Evolutionary conservation across 2,113 vertebrate species (phyloP).

Genomic region (Nannobrachium achirus): DNA sequence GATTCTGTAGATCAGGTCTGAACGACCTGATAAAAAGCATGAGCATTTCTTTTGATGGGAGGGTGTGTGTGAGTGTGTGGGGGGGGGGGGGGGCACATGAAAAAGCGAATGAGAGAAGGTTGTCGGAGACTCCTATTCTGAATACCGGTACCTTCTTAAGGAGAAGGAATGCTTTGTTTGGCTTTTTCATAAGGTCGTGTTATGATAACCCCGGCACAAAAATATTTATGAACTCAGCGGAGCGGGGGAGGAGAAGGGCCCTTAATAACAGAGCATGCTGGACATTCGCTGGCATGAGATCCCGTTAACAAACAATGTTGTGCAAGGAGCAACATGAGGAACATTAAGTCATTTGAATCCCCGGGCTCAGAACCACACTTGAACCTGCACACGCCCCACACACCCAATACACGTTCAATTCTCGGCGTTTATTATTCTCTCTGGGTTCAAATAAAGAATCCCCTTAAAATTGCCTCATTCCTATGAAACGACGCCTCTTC

Average conservation of each 20-base stretch:
- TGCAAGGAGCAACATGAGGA: conserved; percentile 49
- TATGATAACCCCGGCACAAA: conserved; percentile 73
- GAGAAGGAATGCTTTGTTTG: conserved; percentile 70
- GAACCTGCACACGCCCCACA: conserved; percentile 22
- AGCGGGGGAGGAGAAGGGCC: conserved; percentile 41
- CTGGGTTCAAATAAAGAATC: conserved; percentile 12
- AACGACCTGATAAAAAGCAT: neutral
- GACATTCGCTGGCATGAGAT: conserved; percentile 47
- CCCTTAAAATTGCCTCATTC: conserved; percentile 24
- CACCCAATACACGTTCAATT: neutral
- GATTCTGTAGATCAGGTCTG: too few relatives aligned
- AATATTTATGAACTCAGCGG: conserved; percentile 70
- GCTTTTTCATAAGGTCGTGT: conserved; percentile 64
- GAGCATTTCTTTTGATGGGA: neutral
- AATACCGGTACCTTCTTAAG: conserved; percentile 38
- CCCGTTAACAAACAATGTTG: conserved; percentile 45
- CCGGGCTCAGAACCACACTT: conserved; percentile 33
- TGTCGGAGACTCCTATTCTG: conserved; percentile 28
- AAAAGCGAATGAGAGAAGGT: neutral
- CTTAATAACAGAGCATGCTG: conserved; percentile 55
- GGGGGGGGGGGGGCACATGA: neutral
- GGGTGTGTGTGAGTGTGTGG: neutral
- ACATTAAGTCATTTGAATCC: conserved; percentile 45
- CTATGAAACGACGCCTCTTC: conserved; percentile 13
- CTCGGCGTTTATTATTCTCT: conserved; percentile 28